These are phyloP conservation scores for Momotus momota DNA, from an alignment of 2,797 vertebrate genomes.

Conservation along the genomic window DNA sequence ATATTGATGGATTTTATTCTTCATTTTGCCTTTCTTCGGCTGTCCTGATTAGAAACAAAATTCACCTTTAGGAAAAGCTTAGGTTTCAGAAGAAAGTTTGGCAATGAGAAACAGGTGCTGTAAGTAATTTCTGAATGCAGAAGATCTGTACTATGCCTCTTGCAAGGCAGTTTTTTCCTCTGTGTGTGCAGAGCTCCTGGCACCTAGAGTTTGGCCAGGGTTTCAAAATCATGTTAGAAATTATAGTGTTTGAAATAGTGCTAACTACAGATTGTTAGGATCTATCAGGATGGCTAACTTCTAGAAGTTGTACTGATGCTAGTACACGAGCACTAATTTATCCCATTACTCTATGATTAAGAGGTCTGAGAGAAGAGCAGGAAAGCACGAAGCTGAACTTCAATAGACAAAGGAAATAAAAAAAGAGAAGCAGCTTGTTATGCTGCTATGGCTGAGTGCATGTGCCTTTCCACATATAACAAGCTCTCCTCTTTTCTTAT, in stretches of 20 bases:
- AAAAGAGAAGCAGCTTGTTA: neutral
- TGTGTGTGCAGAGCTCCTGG: neutral
- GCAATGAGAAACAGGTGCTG: neutral
- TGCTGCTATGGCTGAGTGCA: neutral
- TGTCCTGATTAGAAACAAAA: neutral
- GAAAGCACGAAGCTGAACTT: neutral
- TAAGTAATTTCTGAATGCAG: neutral
- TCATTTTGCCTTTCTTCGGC: neutral
- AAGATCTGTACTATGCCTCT: neutral
- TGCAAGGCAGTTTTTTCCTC: neutral
- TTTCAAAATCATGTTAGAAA: neutral
- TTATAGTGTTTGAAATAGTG: neutral
- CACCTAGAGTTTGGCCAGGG: neutral
- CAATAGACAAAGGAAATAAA: neutral
- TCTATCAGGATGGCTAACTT: neutral
- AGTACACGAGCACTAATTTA: neutral
- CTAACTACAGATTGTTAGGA: neutral
- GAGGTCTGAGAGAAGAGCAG: neutral
- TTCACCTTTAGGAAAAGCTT: neutral
- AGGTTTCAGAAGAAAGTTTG: neutral
- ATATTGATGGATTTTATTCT: neutral
- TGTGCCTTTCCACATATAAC: neutral
- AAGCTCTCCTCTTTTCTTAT: neutral
- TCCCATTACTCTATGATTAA: neutral
- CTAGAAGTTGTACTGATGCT: neutral